Evolutionary conservation across 2,888 invertebrate species (phyloP), one percentile per base, ranked within the genome.

Genomic region (Drosophila melanocephala): DNA sequence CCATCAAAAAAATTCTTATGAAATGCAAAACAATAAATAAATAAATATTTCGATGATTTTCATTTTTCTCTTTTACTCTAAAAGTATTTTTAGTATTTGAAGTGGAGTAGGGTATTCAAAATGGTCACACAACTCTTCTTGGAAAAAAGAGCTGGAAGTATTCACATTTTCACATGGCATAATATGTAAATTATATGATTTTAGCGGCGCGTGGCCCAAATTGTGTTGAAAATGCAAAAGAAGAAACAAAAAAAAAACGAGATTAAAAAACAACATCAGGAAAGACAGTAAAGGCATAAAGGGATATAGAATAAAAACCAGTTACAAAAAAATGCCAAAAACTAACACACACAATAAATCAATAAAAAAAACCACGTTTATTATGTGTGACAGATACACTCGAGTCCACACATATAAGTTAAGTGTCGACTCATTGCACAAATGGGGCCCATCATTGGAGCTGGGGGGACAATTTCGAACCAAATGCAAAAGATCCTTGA

Each of bases 111-210:
- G 47, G 47, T 16, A 9, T 47, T 42, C n/a, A 42, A 42, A 42
- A 42, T n/a, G n/a, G 19, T 22, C 7, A 22, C 16, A 9, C 2
- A 55, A 32, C 58, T 1, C 19, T 14, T 3, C 16, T 47, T 47
- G 5, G 14, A 16, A 12, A 9, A 9, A 28, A 12, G 2, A n/a
- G 60, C n/a, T 26, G 28, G 19, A 5, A 28, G 35, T 26, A 4
- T 19, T 12, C 66, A 60, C 56, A 61, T 68, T 58, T 72, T 61
- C 44, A 57, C 52, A 26, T 71, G 84, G 65, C 64, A 83, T 61
- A 74, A 81, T 84, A 89, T 83, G 85, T 69, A 83, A 82, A 83
- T 83, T 84, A 63, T 71, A 44, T 65, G 47, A 59, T 67, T 75
- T 47, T 42, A 69, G 64, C 50, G 71, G 57, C 62, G 62, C 75